Percentiles rank a stretch among this genome's conserved stretches.
These are phyloP conservation scores for Heterotilapia buettikoferi DNA, from an alignment of 2,113 vertebrate genomes.

Conservation along the genomic window DNA sequence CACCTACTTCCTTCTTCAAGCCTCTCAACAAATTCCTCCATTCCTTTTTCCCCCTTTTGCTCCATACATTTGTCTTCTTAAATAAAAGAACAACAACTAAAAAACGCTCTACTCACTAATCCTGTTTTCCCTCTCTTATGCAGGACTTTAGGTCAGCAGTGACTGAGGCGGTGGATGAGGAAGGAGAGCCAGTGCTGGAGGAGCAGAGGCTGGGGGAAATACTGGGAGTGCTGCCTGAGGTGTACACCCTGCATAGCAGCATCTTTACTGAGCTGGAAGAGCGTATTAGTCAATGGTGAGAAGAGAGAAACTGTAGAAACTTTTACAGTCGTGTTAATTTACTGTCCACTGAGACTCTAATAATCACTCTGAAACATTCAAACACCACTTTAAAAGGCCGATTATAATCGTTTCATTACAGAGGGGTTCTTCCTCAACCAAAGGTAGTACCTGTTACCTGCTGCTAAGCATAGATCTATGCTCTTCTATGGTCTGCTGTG, in stretches of 20 bases:
- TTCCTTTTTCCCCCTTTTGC: not conserved
- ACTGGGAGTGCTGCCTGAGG: slow-evolving; percentile 79
- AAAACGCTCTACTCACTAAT: not conserved
- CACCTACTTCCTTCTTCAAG: not conserved
- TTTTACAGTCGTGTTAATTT: not conserved
- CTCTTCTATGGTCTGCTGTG: not conserved
- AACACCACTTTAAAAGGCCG: not conserved
- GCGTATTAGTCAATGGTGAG: slow-evolving; percentile 82
- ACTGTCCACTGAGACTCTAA: not conserved
- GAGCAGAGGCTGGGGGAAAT: slow-evolving; percentile 77
- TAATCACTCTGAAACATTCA: not conserved
- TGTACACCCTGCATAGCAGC: slow-evolving; percentile 81
- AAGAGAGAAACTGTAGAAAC: not conserved
- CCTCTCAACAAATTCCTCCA: not conserved
- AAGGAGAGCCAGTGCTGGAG: slow-evolving; percentile 70
- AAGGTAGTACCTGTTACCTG: not conserved
- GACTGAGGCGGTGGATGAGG: slow-evolving; percentile 61
- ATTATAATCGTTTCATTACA: not conserved
- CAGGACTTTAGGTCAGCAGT: slow-evolving; percentile 84
- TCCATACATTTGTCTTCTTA: not conserved
- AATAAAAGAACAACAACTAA: not conserved
- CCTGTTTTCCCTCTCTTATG: not conserved
- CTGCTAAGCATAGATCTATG: not conserved
- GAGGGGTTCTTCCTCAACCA: not conserved
- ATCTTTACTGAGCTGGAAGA: slow-evolving; percentile 83